These are phyloP conservation scores for Malurus elegans DNA, from an alignment of 2,113 vertebrate genomes.

Conservation along the genomic window DNA sequence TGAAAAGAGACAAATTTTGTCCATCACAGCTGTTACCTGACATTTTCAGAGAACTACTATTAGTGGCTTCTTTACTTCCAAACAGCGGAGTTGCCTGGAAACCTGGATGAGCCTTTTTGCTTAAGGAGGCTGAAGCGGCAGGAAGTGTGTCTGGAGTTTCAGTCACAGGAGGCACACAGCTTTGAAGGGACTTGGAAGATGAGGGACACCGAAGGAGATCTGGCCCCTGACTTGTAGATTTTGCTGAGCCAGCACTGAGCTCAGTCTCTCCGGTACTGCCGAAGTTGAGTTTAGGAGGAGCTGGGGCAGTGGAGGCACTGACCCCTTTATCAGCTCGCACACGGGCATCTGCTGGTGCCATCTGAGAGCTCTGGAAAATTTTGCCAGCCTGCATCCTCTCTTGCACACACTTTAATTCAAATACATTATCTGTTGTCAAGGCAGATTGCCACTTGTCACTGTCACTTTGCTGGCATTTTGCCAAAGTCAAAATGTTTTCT, in stretches of 20 bases:
- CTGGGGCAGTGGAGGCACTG: constrained; percentile 14
- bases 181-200: not conserved
- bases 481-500: constrained; percentile 83
- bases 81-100: constrained; percentile 43
- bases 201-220: not conserved
- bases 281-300: not conserved
- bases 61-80: constrained; percentile 28
- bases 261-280: not conserved
- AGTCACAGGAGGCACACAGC: not conserved
- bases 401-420: constrained; percentile 81
- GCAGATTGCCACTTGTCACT: constrained; percentile 91
- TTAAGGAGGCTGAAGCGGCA: not conserved
- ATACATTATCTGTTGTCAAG: constrained; percentile 78
- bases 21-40: not conserved
- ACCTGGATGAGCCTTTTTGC: not conserved
- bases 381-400: constrained; percentile 75
- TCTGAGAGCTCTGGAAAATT: constrained; percentile 38
- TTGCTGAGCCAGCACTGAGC: constrained; percentile 13
- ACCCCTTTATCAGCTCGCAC: constrained; percentile 68
- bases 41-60: not conserved
- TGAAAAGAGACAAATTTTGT: not conserved
- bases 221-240: not conserved
- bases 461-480: constrained; percentile 83
- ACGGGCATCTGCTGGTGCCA: constrained; percentile 67
- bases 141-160: not conserved